Evolutionary conservation across 2,888 invertebrate species (phyloP).

Genomic region (Gastrophysa polygoni): DNA sequence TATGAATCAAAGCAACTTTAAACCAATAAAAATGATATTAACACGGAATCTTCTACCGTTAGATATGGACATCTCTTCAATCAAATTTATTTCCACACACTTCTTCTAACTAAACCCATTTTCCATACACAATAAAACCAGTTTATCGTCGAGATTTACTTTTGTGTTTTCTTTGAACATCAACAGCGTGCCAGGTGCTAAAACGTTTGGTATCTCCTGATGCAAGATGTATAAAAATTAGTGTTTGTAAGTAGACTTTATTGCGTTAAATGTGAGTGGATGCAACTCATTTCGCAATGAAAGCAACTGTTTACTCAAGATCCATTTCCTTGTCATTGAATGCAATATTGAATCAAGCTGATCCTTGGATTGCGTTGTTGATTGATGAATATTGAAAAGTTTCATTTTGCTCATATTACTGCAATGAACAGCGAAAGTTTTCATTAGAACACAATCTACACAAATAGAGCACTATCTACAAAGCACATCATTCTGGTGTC

Average conservation of each 20-base stretch:
- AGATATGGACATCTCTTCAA: background rate
- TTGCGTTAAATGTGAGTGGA: conserved; percentile 39
- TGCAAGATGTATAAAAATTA: conserved; percentile 27
- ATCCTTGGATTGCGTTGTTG: background rate
- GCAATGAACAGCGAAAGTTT: background rate
- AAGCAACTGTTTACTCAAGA: conserved; percentile 25
- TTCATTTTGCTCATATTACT: background rate
- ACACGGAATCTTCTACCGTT: background rate
- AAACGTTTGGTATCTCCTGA: conserved; percentile 40
- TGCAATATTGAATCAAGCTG: conserved; percentile 13
- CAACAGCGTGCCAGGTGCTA: conserved; percentile 41
- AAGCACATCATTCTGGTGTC: too few species aligned
- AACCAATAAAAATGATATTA: background rate
- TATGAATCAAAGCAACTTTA: background rate
- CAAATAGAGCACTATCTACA: too few species aligned
- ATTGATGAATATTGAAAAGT: background rate
- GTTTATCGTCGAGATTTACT: conserved; percentile 32
- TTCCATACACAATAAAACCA: conserved; percentile 16
- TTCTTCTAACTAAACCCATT: conserved; percentile 20
- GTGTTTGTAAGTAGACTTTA: conserved; percentile 39
- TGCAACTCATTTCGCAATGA: conserved; percentile 37
- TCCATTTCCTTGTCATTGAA: conserved; percentile 25
- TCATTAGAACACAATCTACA: background rate
- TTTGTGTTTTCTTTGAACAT: conserved; percentile 30
- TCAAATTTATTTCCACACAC: conserved; percentile 15